Evolutionary conservation across 2,888 invertebrate species (phyloP), one percentile per base, ranked within the genome.

Genomic region (Rotaria magnacalcarata): DNA sequence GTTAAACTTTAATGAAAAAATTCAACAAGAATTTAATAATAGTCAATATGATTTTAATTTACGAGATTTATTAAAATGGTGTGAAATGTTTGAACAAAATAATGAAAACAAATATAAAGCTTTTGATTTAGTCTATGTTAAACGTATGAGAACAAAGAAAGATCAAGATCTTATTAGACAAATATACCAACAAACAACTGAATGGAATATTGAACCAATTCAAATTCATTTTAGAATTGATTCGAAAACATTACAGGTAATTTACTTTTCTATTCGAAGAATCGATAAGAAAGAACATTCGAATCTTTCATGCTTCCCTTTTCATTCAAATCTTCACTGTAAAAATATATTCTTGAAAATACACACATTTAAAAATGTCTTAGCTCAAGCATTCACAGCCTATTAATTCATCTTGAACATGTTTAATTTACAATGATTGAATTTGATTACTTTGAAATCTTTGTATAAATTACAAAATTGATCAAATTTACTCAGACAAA

Each of bases 11-110:
- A 96, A 96, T 88, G 87, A 89, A 24, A 87, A 88, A 84, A 87
- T 88, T n/a, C 47, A 90, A 2, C 96, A 95, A 93, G 96, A 95
- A 0, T 93, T 94, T 88, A 93, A 92, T 89, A 97, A 97, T 0
- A 94, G 95, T 0, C 97, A 97, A 0, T 98, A 96, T 94, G 98
- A 99, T 91, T 96, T 97, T 92, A 99, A 99, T 92, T 92, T 99
- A 84, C 93, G 99, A 89, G 99, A 99, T 90, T 93, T 99, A 88
- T 94, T 94, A 87, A 93, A 98, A 88, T 98, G 97, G 97, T 96
- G 96, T 90, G 94, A 96, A 89, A 93, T 94, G 0, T 92, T 94
- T 0, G 91, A 89, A 24, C 87, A 88, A 34, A 89, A 90, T 87
- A 90, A 91, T 93, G 87, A 94, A 93, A 88, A 89, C 67, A 89